Percentiles rank a stretch among this genome's conserved stretches.
Conservation (phyloP, 2,888 invertebrate species). For the Ochlodes sylvanus region DNA sequence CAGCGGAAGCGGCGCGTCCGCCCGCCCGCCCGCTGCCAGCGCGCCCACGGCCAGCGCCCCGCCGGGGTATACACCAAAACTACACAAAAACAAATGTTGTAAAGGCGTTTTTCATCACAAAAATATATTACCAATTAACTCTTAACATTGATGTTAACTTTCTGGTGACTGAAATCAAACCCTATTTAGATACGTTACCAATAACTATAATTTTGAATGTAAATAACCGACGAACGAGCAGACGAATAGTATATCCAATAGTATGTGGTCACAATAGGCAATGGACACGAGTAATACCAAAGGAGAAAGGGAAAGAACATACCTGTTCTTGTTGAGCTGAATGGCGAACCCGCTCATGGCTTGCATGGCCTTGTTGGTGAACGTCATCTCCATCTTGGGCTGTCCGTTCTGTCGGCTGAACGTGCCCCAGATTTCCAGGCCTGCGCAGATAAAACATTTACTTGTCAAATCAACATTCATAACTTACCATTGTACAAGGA, state of each 20-base stretch:
- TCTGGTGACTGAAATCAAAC: too few species aligned
- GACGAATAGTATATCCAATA: too few species aligned
- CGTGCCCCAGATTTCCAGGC: constrained; percentile 97
- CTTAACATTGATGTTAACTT: too few species aligned
- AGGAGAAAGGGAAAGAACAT: too few species aligned
- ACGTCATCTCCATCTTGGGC: constrained; percentile 97
- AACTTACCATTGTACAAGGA: too few species aligned
- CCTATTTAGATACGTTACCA: too few species aligned
- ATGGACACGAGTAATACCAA: too few species aligned
- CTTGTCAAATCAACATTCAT: too few species aligned
- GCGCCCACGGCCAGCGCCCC: constrained; percentile 92
- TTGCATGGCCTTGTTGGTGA: constrained; percentile 99
- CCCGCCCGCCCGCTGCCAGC: constrained; percentile 87
- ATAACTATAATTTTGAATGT: too few species aligned
- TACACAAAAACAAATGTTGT: constrained; percentile 53
- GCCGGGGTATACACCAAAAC: constrained; percentile 97
- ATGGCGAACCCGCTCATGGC: constrained; percentile 98
- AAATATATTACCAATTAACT: too few species aligned
- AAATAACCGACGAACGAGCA: too few species aligned
- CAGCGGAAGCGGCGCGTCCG: constrained; percentile 91
- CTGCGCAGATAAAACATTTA: constrained; percentile 47
- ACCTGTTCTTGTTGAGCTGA: constrained; percentile 98
- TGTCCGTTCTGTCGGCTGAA: constrained; percentile 94
- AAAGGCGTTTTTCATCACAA: not conserved
- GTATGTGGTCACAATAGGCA: too few species aligned